Base-by-base conservation (phyloP, 30 jellyfish, hydroid and myxozoan species). In the Turritopsis rubra region DNA sequence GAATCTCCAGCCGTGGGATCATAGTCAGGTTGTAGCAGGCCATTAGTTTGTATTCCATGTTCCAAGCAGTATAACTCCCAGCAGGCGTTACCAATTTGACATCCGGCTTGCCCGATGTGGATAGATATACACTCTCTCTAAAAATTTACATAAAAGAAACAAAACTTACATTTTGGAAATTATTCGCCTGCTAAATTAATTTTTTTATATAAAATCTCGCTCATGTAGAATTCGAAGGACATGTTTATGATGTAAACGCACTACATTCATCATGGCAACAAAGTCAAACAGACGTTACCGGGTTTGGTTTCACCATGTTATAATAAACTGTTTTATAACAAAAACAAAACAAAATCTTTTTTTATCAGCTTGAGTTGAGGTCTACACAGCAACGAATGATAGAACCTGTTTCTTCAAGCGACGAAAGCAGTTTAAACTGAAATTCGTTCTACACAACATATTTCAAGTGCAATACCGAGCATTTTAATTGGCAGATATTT, bases 21-120 rank as follows among this genome's bases (percentile, higher is more conserved):
- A 41, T 80, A 86, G 7, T 85, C 93, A 75, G 71, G 93, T 22
- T 65, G 79, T 0, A 88, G 31, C 1, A 27, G 24, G 17, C 98
- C 98, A 8, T 53, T 74, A 17, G 95, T 95, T 66, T 82, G 90
- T 53, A 88, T 92, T 13, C 95, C 92, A 84, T 91, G 97, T 75
- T 91, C 96, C 18, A 91, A 75, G 86, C 97, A 91, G 86, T 91
- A 91, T 65, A 91, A 75, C 70, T 91, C 97, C 97, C 97, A 91
- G 91, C 97, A 91, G 72, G 97, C 96, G 86, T 91, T 91, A 85
- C 97, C 97, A 83, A 91, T 91, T 81, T 91, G 97, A 81, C 92
- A 85, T 52, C 97, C 97, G 52, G 98, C 98, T 80, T 93, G 98
- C 25, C 98, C 98, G 68, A 93, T 91, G 87, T 93, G 98, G 80